A percentile compares a stretch with the other conserved stretches of the same genome.
These are phyloP conservation scores for Porites australiensis DNA, from an alignment of 64 coral and sea anemone species.

Conservation along the genomic window DNA sequence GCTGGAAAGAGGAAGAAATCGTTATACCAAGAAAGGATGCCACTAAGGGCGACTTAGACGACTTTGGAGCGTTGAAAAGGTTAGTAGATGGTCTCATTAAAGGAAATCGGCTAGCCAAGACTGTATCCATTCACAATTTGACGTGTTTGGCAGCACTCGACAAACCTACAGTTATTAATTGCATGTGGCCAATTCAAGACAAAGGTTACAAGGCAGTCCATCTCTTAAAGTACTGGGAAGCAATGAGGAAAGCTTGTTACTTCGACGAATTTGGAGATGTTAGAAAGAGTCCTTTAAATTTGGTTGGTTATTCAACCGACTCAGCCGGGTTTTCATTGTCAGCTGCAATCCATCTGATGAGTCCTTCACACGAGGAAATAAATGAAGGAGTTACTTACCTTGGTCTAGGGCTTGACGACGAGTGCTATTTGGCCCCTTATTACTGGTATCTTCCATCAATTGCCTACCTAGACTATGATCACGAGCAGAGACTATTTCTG, in stretches of 20 bases:
- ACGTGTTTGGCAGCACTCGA: slow-evolving; percentile 16
- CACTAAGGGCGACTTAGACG: slow-evolving; percentile 40
- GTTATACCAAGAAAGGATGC: slow-evolving; percentile 37
- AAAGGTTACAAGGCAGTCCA: slow-evolving; percentile 49
- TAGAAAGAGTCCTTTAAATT: background rate
- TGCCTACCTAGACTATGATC: slow-evolving; percentile 40
- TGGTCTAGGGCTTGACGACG: background rate
- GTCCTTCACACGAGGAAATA: background rate
- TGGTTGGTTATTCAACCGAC: slow-evolving; percentile 54
- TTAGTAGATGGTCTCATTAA: slow-evolving; percentile 26
- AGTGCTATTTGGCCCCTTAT: slow-evolving; percentile 34
- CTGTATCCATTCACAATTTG: slow-evolving; percentile 69
- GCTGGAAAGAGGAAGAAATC: slow-evolving; percentile 38
- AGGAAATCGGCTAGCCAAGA: slow-evolving; percentile 26
- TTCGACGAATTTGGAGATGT: slow-evolving; percentile 24
- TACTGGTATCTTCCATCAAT: slow-evolving; percentile 26
- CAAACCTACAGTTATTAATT: slow-evolving; percentile 61
- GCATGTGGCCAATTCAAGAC: slow-evolving; percentile 61
- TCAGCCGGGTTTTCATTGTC: slow-evolving; percentile 45
- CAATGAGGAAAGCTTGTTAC: slow-evolving; percentile 3
- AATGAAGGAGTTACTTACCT: slow-evolving; percentile 17
- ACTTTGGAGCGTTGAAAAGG: slow-evolving; percentile 46
- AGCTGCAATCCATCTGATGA: slow-evolving; percentile 3
- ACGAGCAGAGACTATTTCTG: slow-evolving; percentile 25
- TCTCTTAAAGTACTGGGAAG: slow-evolving; percentile 63